phyloP scores from a whole-genome alignment of 2,113 vertebrate species.

The Athene cunicularia region DNA sequence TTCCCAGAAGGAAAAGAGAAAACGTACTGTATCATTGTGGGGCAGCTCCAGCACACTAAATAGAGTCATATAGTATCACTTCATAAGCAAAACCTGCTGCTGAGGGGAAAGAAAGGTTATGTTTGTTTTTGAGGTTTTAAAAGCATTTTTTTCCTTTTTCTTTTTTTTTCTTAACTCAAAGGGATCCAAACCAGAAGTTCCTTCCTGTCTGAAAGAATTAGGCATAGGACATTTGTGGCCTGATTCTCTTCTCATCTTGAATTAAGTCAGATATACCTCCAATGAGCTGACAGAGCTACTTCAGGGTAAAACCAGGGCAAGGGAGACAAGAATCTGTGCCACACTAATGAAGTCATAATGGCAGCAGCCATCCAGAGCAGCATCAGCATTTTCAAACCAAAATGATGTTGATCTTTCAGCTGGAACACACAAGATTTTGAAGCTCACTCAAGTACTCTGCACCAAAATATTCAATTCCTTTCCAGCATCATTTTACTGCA shows the following conservation, averaged over 20 bases:
- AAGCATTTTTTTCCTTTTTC: not conserved
- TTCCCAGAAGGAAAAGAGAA: slow-evolving; percentile 47
- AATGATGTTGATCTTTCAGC: slow-evolving; percentile 45
- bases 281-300: slow-evolving; percentile 12
- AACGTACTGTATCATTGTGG: not conserved
- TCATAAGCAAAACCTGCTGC: slow-evolving; percentile 59
- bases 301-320: not conserved
- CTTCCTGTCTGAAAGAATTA: slow-evolving; percentile 32
- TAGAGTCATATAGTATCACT: slow-evolving; percentile 16
- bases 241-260: not conserved
- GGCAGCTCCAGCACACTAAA: slow-evolving; percentile 11
- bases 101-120: slow-evolving; percentile 49
- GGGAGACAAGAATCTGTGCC: not conserved
- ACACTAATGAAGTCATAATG: not conserved
- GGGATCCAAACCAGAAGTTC: slow-evolving; percentile 54
- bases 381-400: slow-evolving; percentile 38
- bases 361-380: not conserved
- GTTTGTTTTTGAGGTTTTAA: slow-evolving; percentile 43
- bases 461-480: slow-evolving; percentile 23
- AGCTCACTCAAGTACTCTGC: slow-evolving; percentile 24
- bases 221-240: not conserved
- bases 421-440: slow-evolving; percentile 39
- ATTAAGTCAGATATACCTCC: not conserved
- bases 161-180: not conserved
- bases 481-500: not conserved